Evolutionary conservation across 1,140 invertebrate species (phyloP).

Genomic region (Orchestia grillus): DNA sequence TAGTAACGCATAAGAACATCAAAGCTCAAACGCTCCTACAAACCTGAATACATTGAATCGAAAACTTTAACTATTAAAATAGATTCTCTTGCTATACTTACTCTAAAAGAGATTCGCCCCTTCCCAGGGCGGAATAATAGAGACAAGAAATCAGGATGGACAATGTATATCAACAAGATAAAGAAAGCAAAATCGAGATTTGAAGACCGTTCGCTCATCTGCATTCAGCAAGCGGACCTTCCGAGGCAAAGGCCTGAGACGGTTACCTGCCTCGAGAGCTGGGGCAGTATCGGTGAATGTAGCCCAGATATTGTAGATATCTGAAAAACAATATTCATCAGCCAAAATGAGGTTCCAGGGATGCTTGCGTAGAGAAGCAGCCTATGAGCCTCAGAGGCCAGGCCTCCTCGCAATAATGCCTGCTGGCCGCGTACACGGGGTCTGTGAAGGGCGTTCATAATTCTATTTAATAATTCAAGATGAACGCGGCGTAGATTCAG

Average conservation of each 20-base stretch:
- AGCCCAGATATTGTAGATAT: conserved; percentile 51
- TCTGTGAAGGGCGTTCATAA: no score
- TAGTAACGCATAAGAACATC: background rate
- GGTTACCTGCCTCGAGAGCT: conserved; percentile 18
- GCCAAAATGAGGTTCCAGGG: conserved; percentile 35
- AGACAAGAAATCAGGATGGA: background rate
- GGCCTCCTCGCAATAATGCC: background rate
- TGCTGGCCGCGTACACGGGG: background rate
- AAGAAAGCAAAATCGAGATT: background rate
- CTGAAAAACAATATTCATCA: conserved; percentile 53
- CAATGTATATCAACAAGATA: background rate
- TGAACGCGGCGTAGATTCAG: no score
- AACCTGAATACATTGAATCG: background rate
- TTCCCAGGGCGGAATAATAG: background rate
- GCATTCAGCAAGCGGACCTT: background rate
- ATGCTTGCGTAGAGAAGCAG: conserved; percentile 14
- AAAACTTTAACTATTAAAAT: background rate
- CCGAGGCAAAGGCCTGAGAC: background rate
- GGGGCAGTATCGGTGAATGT: conserved; percentile 46
- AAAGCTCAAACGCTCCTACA: background rate
- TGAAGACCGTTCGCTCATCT: background rate
- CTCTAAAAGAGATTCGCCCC: background rate
- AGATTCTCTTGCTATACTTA: background rate
- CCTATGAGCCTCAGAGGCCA: background rate
- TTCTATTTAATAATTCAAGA: no score